Base-by-base conservation (phyloP, 2,888 invertebrate species). In the Aromia moschata region DNA sequence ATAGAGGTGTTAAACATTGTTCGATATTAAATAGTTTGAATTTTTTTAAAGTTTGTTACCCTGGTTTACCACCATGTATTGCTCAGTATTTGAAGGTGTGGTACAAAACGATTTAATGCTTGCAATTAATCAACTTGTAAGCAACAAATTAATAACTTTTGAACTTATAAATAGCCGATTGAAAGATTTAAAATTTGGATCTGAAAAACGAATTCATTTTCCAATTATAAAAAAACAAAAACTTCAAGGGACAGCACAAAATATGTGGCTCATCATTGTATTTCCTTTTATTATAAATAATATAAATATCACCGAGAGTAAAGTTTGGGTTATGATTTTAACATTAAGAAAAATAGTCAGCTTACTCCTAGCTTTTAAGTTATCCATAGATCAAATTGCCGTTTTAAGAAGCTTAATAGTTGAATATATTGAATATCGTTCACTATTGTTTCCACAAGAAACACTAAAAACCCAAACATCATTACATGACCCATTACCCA, bases 401-500 rank as follows among this genome's bases (percentile, higher is more conserved):
- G 4, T 18, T 40, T 54, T 63, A 45, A 16, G 25, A 20, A 31
- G 14, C 37, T 18, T 54, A 18, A 41, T 2, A 17, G 3, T 4
- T 9, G 41, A 41, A 41, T 14, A 53, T 25, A 25, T 25, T 25
- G 25, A 25, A n/a, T 16, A 43, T 14, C 37, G 60, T 16, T 17
- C 18, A 37, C 15, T 12, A 12, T 38, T 44, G 44, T 64, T 64
- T 51, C 51, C 57, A n/a, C 17, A 56, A 16, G 10, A 33, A n/a
- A 58, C n/a, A 5, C 40, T 69, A 43, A 68, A n/a, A 62, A 55
- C 65, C 67, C 2, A 72, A 71, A 56, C 65, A 62, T 47, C 58
- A 65, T 51, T 47, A 55, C 33, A 25, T 65, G 37, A 2, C 56
- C 14, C 63, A 67, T 57, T 67, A 65, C 56, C 55, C 56, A 10